Percentiles rank a stretch among this genome's conserved stretches.
Conservation (phyloP, 2,888 invertebrate genomes). For the Capitulum mitella region DNA sequence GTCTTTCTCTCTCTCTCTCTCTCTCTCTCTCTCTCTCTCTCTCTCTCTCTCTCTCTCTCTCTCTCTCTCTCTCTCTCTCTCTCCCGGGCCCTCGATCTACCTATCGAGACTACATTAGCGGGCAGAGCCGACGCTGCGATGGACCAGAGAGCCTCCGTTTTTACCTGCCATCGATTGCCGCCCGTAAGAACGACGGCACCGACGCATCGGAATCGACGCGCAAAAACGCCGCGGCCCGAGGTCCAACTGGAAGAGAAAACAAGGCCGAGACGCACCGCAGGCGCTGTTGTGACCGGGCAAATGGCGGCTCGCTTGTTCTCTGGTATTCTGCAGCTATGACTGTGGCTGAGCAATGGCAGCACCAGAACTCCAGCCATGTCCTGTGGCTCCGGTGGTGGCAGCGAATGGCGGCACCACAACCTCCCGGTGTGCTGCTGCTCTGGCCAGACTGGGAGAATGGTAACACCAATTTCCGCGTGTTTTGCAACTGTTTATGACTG, state of each 20-base stretch:
- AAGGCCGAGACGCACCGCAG: background rate
- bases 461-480: no score
- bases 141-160: background rate
- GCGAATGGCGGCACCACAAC: no score
- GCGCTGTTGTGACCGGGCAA: no score
- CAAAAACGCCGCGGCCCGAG: background rate
- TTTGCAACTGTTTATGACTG: no score
- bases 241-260: background rate
- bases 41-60: background rate
- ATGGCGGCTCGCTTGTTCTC: no score
- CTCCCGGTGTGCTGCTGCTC: no score
- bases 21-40: background rate
- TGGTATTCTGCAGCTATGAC: no score
- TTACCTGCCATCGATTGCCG: slow-evolving; percentile 9
- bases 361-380: no score
- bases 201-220: background rate
- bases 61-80: background rate
- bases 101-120: background rate
- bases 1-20: no score
- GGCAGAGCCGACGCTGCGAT: background rate
- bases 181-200: background rate
- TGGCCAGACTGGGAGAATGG: no score
- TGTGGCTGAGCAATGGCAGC: no score
- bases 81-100: background rate
- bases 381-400: no score